Evolutionary conservation across 2,888 invertebrate species (phyloP).

Genomic region (Dinocampus coccinellae): DNA sequence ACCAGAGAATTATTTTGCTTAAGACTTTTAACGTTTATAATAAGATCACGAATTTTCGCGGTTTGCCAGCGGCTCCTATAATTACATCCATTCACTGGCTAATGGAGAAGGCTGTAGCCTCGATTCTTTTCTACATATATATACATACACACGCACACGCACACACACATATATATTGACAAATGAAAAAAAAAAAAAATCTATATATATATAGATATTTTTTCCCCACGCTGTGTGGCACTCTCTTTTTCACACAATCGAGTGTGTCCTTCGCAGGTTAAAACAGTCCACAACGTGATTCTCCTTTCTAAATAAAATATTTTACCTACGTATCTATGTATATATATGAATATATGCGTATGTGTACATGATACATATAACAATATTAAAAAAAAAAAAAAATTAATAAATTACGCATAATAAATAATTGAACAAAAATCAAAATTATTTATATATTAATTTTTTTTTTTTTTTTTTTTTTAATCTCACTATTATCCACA

Average conservation of each 20-base stretch:
- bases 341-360: no score
- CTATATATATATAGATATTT: conserved; percentile 16
- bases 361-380: background rate
- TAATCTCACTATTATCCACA: no score
- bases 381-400: no score
- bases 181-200: no score
- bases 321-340: background rate
- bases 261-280: conserved; percentile 21
- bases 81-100: conserved; percentile 26
- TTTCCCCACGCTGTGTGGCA: conserved; percentile 12
- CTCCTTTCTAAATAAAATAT: conserved; percentile 23
- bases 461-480: no score
- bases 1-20: background rate
- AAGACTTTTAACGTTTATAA: conserved; percentile 42
- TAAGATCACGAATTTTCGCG: conserved; percentile 68
- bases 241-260: conserved; percentile 17
- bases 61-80: conserved; percentile 51
- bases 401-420: no score
- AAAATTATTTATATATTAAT: no score
- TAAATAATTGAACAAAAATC: no score
- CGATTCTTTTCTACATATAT: conserved; percentile 24
- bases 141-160: background rate
- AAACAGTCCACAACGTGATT: background rate
- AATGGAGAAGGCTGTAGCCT: conserved; percentile 33
- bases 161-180: no score